A percentile compares a stretch with the other conserved stretches of the same genome.
Evolutionary conservation across 2,113 vertebrate genomes (phyloP).

Genomic region (Callipepla squamata): DNA sequence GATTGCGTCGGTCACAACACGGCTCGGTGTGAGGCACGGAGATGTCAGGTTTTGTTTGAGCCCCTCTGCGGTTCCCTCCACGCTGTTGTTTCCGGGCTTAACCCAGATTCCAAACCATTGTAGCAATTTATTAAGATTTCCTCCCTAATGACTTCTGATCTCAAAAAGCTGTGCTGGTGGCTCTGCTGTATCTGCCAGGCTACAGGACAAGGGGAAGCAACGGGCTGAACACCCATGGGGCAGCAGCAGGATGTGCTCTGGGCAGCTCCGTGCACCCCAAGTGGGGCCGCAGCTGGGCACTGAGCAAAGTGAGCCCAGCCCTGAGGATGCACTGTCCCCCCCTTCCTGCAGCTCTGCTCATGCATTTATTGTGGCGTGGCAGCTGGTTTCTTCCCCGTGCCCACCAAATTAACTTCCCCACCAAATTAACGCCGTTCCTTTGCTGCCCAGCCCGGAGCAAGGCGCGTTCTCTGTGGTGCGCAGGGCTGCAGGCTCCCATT

Average conservation of each 20-base stretch:
- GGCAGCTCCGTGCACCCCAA: neutral
- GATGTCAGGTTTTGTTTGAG: neutral
- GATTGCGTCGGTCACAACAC: constrained; percentile 57
- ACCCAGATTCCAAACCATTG: constrained; percentile 34
- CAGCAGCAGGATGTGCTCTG: neutral
- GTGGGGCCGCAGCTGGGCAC: neutral
- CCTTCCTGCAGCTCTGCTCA: neutral
- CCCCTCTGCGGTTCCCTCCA: neutral
- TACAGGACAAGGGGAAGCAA: rapidly evolving
- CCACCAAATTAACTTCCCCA: constrained; percentile 48
- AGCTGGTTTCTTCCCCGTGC: constrained; percentile 16
- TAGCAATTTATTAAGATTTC: neutral
- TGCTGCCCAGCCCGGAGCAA: neutral
- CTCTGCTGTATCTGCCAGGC: neutral
- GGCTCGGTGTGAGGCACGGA: constrained; percentile 6
- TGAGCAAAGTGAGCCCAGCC: neutral
- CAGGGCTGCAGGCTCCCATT: constrained; percentile 43
- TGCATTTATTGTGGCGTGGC: neutral
- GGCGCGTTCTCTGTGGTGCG: neutral
- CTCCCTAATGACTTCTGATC: neutral
- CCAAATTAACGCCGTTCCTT: constrained; percentile 50
- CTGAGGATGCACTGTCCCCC: rapidly evolving
- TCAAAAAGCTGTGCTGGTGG: rapidly evolving
- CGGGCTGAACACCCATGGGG: rapidly evolving
- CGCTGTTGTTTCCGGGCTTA: constrained; percentile 11